Evolutionary conservation across 2,113 vertebrate species (phyloP), one percentile per base, ranked within the genome.

Genomic region (Scomber scombrus): DNA sequence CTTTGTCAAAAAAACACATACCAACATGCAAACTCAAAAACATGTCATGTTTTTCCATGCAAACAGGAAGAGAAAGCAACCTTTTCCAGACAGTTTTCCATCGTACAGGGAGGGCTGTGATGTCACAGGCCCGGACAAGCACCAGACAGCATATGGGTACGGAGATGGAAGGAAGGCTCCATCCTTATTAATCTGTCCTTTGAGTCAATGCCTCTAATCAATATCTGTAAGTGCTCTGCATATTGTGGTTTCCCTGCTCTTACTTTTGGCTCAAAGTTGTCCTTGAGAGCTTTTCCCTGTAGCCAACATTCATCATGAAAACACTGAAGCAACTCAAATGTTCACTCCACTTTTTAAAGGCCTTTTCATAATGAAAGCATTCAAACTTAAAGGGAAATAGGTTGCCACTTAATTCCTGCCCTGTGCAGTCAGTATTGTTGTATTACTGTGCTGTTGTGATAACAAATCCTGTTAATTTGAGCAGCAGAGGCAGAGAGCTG

Each of bases 381-480:
- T 51, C 16, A 31, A 19, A 31, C 26, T 71, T 19, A 10, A 60
- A 62, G 45, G 15, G 57, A 40, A 82, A 67, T 13, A 58, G 49
- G 71, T 43, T 31, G 10, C 4, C 1, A 43, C 19, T 57, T 64
- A 43, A 51, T 81, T 55, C 31, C 15, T 71, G 55, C 11, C 31
- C 52, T 56, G 40, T 64, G 58, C 18, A 45, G 47, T 77, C 56
- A 71, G 31, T 61, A 68, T 54, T n/a, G 71, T 11, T 55, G 16
- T 31, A 65, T 75, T 23, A 7, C 45, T 75, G 62, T 15, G 64
- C 54, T 60, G 51, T n/a, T 83, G 58, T 68, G 66, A 71, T 72
- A 78, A 69, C 74, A 71, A 78, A 65, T 49, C 26, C 57, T 40
- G 52, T 66, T 83, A 52, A 87, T 84, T 61, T 85, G 81, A 80